Conservation (phyloP, 2,113 vertebrate genomes). For the Bettongia penicillata region DNA sequence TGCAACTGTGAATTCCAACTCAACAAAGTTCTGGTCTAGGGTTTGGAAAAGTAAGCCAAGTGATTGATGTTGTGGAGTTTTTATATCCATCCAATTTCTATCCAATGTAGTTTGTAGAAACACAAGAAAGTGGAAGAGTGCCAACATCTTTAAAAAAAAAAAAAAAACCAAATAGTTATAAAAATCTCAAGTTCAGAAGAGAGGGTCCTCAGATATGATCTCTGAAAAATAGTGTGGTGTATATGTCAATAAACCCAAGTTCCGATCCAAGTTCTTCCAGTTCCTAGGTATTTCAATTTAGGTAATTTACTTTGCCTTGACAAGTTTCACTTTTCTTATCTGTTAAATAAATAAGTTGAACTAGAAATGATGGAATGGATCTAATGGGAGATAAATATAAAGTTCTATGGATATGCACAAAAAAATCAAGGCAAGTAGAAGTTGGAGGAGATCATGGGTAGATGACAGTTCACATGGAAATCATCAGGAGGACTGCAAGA, state of each 20-base stretch:
- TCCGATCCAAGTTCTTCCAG: background rate
- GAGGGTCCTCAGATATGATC: background rate
- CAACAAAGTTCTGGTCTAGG: background rate
- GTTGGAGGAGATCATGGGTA: background rate
- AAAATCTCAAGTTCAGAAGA: background rate
- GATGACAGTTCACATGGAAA: background rate
- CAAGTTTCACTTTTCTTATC: background rate
- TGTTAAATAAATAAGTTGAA: background rate
- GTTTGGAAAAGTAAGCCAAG: slow-evolving; percentile 34
- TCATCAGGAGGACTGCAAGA: background rate
- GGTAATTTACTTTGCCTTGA: background rate
- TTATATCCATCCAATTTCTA: slow-evolving; percentile 24
- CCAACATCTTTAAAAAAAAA: slow-evolving; percentile 42
- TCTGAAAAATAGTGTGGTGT: background rate
- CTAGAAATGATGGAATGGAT: background rate
- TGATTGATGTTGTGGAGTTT: background rate
- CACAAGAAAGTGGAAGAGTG: slow-evolving; percentile 27
- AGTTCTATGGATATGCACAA: background rate
- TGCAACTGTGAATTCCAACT: background rate
- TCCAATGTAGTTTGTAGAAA: background rate
- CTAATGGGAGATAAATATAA: background rate
- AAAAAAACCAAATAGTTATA: background rate
- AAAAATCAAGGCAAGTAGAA: background rate
- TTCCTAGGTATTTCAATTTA: background rate
- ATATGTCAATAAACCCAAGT: background rate